A percentile compares a stretch with the other conserved stretches of the same genome.
phyloP scores from a whole-genome alignment of 2,797 vertebrate genomes.

The Manis crassicaudata region DNA sequence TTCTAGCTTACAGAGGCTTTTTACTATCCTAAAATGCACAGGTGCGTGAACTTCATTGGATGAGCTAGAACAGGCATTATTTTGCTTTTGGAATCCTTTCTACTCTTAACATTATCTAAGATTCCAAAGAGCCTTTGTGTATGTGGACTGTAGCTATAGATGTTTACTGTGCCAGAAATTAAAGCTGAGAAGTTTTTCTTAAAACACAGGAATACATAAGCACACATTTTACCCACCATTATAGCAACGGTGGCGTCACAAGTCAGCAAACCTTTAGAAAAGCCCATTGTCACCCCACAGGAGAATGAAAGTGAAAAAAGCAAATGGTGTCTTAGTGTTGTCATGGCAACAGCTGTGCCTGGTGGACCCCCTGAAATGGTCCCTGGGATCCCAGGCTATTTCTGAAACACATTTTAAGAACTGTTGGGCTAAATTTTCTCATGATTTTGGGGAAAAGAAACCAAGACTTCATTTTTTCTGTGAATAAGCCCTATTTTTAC shows the following conservation, averaged over 20 bases:
- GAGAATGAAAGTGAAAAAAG: background rate
- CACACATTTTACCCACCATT: background rate
- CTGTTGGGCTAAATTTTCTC: background rate
- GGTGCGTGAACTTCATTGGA: background rate
- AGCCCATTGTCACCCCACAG: background rate
- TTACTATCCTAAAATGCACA: background rate
- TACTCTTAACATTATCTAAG: background rate
- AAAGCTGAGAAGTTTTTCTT: background rate
- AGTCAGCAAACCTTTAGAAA: background rate
- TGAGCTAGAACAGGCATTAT: background rate
- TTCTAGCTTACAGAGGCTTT: background rate
- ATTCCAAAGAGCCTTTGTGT: background rate
- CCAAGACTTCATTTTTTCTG: background rate
- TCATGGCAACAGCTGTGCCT: background rate
- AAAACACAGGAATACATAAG: background rate
- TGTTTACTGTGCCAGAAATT: background rate
- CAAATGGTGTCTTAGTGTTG: background rate
- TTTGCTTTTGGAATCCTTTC: background rate
- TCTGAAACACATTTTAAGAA: background rate
- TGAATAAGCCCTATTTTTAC: background rate
- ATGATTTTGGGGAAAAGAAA: slow-evolving; percentile 2
- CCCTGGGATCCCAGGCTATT: background rate
- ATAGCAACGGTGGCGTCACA: background rate
- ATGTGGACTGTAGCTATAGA: background rate
- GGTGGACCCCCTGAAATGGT: background rate